Base-by-base conservation (phyloP, 1,140 invertebrate genomes). In the Drosophila fuyamai region DNA sequence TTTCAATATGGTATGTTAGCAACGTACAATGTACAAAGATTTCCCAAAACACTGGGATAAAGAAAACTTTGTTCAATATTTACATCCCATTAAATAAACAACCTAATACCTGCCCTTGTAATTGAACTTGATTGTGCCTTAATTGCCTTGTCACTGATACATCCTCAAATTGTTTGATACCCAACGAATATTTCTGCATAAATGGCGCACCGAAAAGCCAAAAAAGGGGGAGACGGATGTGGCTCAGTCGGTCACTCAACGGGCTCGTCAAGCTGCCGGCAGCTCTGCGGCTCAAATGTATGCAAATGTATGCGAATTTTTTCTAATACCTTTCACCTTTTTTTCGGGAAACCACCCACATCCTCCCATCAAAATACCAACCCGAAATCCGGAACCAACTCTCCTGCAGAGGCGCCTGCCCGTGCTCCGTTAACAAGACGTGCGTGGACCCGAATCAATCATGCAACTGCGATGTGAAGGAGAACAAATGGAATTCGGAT, bases 391-490 rank as follows among this genome's bases (percentile, higher is more conserved):
- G 38, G 46, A 65, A 29, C 12, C 16, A 65, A 66, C 47, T 53
- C 56, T 48, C 55, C 23, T 46, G 50, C 86, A 95, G 95, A 93
- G 95, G 95, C 40, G 95, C 95, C 68, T 95, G 94, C 82, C 94
- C 94, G 10, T 95, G 95, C 91, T 93, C 94, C 92, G 95, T 96
- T 54, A 96, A 95, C 79, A 95, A 95, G 86, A 96, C 95, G 13
- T 98, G 97, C 93, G 95, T 96, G 13, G 96, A 96, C 91, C 94
- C 95, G 18, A 95, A 95, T 51, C 94, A 96, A 79, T 96, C 95
- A 51, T 99, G 98, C 92, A 98, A 98, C 85, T 99, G 98, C 92
- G 95, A 96, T 77, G 95, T 95, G 1, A 95, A 95, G 48, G 96
- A 97, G 81, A 95, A 95, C 58, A 97, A 97, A 91, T 97, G 97